Evolutionary conservation across 2,888 invertebrate species (phyloP).

Genomic region (Tribolium freemani): DNA sequence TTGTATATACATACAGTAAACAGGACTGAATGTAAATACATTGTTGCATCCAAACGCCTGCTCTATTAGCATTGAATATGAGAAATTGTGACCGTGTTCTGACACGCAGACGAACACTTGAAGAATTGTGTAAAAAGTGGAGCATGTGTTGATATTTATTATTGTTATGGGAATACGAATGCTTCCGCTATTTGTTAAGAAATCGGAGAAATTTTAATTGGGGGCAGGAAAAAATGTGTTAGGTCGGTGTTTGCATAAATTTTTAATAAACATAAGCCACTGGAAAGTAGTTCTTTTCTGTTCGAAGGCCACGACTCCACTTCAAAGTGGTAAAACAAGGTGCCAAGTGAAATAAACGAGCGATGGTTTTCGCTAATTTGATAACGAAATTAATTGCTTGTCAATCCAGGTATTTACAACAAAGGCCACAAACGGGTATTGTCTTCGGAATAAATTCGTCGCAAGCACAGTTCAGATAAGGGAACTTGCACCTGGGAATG

Average conservation of each 20-base stretch:
- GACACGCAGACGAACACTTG: slow-evolving; percentile 55
- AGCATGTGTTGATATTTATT: slow-evolving; percentile 51
- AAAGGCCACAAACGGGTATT: slow-evolving; percentile 52
- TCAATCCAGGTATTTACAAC: slow-evolving; percentile 64
- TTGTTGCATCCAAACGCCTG: slow-evolving; percentile 50
- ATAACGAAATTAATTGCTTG: slow-evolving; percentile 67
- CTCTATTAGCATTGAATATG: slow-evolving; percentile 61
- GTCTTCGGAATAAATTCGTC: slow-evolving; percentile 18
- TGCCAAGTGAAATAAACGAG: slow-evolving; percentile 53
- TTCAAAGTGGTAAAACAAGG: slow-evolving; percentile 3
- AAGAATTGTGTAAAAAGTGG: slow-evolving; percentile 54
- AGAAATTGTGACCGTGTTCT: slow-evolving; percentile 58
- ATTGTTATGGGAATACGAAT: slow-evolving; percentile 52
- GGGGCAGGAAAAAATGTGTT: background rate
- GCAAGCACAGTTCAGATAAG: slow-evolving; percentile 4
- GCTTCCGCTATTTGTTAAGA: slow-evolving; percentile 54
- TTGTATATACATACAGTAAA: slow-evolving; percentile 55
- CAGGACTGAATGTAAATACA: slow-evolving; percentile 46
- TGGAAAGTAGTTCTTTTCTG: too few species aligned
- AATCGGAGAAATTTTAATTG: slow-evolving; percentile 46
- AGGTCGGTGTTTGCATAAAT: background rate
- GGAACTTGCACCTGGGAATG: background rate
- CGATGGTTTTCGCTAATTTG: slow-evolving; percentile 66
- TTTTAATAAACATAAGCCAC: background rate
- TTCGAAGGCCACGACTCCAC: background rate